Percentiles rank a stretch among this genome's conserved stretches.
Conservation (phyloP, 2,888 invertebrate genomes). For the Drosophila niveifrons region DNA sequence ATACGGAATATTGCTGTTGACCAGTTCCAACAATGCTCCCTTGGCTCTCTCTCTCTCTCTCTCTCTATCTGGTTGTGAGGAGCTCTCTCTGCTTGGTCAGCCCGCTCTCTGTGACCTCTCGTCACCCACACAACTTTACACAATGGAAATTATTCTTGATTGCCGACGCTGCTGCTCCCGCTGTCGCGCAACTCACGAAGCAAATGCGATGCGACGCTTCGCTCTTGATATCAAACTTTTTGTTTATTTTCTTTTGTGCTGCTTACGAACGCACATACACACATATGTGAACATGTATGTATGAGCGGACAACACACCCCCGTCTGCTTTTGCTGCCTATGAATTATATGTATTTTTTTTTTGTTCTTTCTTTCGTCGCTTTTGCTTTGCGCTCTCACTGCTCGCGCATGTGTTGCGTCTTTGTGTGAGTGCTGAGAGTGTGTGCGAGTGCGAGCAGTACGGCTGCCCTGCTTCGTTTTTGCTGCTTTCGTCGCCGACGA, state of each 20-base stretch:
- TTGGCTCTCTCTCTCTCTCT: constrained; percentile 20
- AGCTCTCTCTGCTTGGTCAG: constrained; percentile 50
- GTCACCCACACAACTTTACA: constrained; percentile 68
- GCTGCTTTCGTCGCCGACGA: constrained; percentile 35
- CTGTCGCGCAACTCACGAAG: constrained; percentile 43
- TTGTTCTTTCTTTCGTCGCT: constrained; percentile 57
- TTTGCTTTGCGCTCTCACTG: constrained; percentile 48
- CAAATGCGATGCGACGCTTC: constrained; percentile 21
- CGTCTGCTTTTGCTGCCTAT: constrained; percentile 39
- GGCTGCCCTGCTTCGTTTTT: constrained; percentile 56
- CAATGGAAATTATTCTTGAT: constrained; percentile 66
- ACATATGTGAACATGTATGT: constrained; percentile 4
- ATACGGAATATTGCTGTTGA: constrained; percentile 45
- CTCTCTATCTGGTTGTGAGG: neutral
- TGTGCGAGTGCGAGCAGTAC: constrained; percentile 49
- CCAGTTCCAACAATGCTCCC: constrained; percentile 39
- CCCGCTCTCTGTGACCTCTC: constrained; percentile 49
- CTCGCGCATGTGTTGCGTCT: constrained; percentile 74
- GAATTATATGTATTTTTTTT: constrained; percentile 24
- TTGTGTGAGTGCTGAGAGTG: constrained; percentile 15
- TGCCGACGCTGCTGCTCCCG: constrained; percentile 28
- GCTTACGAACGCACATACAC: constrained; percentile 30
- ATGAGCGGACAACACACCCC: constrained; percentile 32
- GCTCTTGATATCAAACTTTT: constrained; percentile 68
- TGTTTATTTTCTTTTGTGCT: constrained; percentile 76